These are phyloP conservation scores for Otis tarda DNA, from an alignment of 2,113 vertebrate species.

Conservation along the genomic window DNA sequence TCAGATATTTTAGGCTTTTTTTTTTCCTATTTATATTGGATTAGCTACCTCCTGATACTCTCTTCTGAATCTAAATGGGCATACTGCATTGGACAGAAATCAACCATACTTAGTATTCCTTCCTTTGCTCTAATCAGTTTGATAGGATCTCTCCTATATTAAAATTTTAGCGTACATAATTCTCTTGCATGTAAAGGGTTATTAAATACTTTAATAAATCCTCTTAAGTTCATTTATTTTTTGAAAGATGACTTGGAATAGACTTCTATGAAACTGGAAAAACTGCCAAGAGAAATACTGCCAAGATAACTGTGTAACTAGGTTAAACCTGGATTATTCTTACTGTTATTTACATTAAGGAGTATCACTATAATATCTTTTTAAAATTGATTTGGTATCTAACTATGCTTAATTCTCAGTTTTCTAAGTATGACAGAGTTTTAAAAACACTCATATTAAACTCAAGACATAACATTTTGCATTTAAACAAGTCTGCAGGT, in stretches of 20 bases:
- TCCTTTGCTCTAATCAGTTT: constrained; percentile 37
- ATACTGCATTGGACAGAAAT: neutral
- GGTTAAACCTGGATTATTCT: constrained; percentile 58
- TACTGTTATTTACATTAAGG: constrained; percentile 44
- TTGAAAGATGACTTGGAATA: constrained; percentile 44
- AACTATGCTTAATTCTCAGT: constrained; percentile 1
- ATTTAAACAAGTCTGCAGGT: neutral
- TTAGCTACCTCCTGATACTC: neutral
- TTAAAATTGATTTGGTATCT: neutral
- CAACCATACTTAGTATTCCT: neutral
- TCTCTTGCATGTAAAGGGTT: constrained; percentile 34
- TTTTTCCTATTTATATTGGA: neutral
- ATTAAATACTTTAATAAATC: constrained; percentile 49
- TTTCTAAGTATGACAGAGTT: neutral
- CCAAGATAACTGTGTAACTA: constrained; percentile 50
- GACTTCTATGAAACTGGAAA: constrained; percentile 31
- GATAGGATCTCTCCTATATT: constrained; percentile 9
- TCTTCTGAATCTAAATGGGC: neutral
- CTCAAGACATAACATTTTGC: neutral
- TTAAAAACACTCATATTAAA: neutral
- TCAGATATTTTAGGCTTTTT: neutral
- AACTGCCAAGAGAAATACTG: constrained; percentile 37
- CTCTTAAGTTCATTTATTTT: constrained; percentile 54
- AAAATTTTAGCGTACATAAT: neutral
- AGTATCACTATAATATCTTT: neutral